phyloP scores from a whole-genome alignment of 2,797 vertebrate species.

The Gorsachius magnificus region DNA sequence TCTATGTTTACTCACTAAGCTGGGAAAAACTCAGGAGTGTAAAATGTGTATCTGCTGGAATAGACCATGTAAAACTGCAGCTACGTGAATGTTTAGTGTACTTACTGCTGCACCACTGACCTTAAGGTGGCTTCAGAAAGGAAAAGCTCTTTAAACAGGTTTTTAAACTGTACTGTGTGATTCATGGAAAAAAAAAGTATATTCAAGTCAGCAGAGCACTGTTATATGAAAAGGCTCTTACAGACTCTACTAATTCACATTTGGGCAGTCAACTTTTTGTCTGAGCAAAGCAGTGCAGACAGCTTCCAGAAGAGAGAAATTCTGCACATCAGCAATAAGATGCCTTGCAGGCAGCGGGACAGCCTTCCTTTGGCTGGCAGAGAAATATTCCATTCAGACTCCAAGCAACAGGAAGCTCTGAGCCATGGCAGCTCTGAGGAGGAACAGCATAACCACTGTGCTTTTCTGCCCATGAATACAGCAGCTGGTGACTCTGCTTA shows the following conservation, averaged over 20 bases:
- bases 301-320: background rate
- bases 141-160: background rate
- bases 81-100: background rate
- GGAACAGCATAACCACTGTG: background rate
- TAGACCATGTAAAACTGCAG: background rate
- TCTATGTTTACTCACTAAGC: background rate
- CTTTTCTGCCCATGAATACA: background rate
- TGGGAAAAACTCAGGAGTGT: background rate
- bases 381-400: background rate
- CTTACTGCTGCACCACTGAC: background rate
- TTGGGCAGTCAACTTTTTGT: background rate
- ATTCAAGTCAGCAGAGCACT: background rate
- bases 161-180: background rate
- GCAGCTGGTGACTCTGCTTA: background rate
- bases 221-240: background rate
- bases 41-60: background rate
- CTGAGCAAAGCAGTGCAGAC: background rate
- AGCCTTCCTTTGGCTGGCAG: background rate
- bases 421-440: background rate
- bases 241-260: background rate
- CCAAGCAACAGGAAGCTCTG: background rate
- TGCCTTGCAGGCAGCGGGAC: background rate
- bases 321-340: background rate
- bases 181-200: background rate
- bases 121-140: background rate